Conservation (phyloP, 2,888 invertebrate species). For the Agriopis leucophaearia region DNA sequence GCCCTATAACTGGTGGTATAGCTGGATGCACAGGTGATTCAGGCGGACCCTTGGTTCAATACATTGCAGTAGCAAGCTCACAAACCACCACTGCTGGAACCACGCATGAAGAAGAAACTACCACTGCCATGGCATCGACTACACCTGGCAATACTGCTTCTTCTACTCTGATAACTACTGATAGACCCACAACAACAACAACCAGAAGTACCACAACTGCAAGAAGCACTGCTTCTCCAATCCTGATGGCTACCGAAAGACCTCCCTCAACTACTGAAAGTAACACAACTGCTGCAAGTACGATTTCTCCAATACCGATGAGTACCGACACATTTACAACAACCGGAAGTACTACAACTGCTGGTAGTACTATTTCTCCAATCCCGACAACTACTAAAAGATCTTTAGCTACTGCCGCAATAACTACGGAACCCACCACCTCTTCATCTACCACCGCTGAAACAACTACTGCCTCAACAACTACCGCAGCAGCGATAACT, state of each 20-base stretch:
- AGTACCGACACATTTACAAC: too few species aligned
- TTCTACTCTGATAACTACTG: not conserved
- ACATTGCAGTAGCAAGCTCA: conserved; percentile 40
- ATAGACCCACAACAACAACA: not conserved
- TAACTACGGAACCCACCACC: not conserved
- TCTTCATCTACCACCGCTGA: not conserved
- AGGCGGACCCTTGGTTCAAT: conserved; percentile 82
- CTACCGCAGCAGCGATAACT: not conserved
- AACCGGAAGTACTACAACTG: conserved; percentile 1
- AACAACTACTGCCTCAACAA: not conserved
- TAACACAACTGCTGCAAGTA: not conserved
- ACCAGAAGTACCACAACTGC: conserved; percentile 2
- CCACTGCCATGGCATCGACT: conserved; percentile 9
- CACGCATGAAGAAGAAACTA: not conserved
- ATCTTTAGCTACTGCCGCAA: not conserved
- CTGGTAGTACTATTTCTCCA: not conserved
- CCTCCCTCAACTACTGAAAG: not conserved
- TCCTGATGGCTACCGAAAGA: conserved; percentile 3
- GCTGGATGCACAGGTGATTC: conserved; percentile 87
- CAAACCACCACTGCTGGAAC: not conserved
- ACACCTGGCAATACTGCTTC: not conserved
- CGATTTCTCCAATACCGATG: not conserved
- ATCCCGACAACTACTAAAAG: conserved; percentile 3
- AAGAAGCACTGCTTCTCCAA: not conserved
- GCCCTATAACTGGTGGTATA: conserved; percentile 77